Conservation (phyloP, 2,113 vertebrate genomes). For the Aepyceros melampus region DNA sequence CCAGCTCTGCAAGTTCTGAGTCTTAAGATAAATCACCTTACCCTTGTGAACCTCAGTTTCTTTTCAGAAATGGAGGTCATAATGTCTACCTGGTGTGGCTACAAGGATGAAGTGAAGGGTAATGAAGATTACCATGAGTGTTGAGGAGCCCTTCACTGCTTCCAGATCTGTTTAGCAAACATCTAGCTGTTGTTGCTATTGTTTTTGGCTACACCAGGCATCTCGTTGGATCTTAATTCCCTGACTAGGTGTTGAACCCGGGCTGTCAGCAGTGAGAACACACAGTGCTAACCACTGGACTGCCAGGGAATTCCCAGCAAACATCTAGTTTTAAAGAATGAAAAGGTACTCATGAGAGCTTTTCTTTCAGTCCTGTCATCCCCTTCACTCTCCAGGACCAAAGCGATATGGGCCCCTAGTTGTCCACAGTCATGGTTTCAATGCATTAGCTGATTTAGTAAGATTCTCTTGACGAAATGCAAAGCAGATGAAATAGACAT, state of each 20-base stretch:
- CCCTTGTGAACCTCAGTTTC: background rate
- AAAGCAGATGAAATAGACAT: conserved; percentile 29
- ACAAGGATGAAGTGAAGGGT: background rate
- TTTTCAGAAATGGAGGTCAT: background rate
- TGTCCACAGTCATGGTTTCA: background rate
- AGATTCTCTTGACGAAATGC: background rate
- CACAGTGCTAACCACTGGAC: background rate
- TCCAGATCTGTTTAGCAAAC: background rate
- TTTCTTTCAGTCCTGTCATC: background rate
- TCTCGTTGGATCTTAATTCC: background rate
- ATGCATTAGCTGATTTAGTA: background rate
- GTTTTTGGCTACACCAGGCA: background rate
- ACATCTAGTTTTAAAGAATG: background rate
- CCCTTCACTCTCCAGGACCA: background rate
- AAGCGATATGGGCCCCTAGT: background rate
- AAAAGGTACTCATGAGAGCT: background rate
- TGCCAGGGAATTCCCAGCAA: background rate
- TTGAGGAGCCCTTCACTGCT: background rate
- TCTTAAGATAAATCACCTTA: background rate
- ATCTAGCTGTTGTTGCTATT: background rate
- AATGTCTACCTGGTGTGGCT: background rate
- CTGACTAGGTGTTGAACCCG: background rate
- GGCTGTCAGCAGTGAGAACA: background rate
- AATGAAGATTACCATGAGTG: background rate
- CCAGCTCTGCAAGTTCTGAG: background rate